A percentile compares a stretch with the other conserved stretches of the same genome.
These are phyloP conservation scores for Cochlearius cochlearius DNA, from an alignment of 2,113 vertebrate genomes.

Conservation along the genomic window DNA sequence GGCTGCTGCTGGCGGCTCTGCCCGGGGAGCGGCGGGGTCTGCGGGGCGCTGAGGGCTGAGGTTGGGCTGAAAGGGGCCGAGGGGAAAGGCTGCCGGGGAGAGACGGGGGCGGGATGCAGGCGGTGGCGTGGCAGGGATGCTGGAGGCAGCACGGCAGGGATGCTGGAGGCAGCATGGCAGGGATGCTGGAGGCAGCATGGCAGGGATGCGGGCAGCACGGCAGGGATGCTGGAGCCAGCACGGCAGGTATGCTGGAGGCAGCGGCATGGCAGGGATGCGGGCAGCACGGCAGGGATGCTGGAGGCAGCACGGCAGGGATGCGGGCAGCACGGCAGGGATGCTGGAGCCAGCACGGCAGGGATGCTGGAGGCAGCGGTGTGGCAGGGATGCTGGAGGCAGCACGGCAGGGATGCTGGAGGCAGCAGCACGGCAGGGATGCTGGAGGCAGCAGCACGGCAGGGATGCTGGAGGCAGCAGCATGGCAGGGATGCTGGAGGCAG, in stretches of 20 bases:
- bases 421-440: neutral
- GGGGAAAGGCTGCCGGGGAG: neutral
- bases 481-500: neutral
- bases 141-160: fast-evolving
- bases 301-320: too few relatives aligned
- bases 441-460: fast-evolving
- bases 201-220: fast-evolving
- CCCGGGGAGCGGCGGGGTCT: neutral
- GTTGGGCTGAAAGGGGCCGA: neutral
- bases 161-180: fast-evolving
- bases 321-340: fast-evolving
- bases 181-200: neutral
- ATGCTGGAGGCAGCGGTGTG: neutral
- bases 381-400: neutral
- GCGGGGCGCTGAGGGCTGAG: neutral
- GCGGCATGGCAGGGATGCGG: neutral
- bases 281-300: neutral
- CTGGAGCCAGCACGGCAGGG: fast-evolving
- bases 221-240: neutral
- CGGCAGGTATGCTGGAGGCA: fast-evolving
- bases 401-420: neutral
- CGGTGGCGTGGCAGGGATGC: neutral
- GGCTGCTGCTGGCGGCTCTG: neutral
- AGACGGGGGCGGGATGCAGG: neutral
- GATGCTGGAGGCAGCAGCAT: neutral